Percentiles rank a stretch among this genome's conserved stretches.
Conservation (phyloP, 2,113 vertebrate genomes). For the Melanocharis versteri region DNA sequence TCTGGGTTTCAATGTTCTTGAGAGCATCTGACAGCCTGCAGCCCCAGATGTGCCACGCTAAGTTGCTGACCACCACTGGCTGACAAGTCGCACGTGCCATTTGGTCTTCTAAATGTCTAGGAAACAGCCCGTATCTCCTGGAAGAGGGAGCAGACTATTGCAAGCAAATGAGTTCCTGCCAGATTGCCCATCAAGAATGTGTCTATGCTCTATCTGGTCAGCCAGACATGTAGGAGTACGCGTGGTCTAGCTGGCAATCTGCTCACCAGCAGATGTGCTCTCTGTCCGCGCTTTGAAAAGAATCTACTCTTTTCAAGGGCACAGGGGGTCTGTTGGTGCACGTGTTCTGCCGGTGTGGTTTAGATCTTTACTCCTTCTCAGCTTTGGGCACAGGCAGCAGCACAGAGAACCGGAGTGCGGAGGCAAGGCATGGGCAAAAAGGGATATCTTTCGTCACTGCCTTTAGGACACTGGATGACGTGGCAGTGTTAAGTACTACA, state of each 20-base stretch:
- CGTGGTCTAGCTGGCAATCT: neutral
- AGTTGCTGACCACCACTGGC: neutral
- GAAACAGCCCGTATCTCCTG: neutral
- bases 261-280: neutral
- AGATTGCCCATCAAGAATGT: neutral
- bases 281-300: accelerated
- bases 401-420: neutral
- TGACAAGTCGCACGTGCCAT: neutral
- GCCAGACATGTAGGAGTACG: neutral
- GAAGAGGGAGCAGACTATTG: neutral
- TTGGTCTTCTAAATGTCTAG: neutral
- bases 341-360: neutral
- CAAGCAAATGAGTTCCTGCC: neutral
- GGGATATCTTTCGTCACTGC: neutral
- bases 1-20: neutral
- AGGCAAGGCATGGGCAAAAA: neutral
- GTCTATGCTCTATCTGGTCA: neutral
- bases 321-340: neutral
- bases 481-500: neutral
- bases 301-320: neutral
- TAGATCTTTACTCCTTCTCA: neutral
- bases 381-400: neutral
- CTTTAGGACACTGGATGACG: neutral
- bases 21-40: neutral
- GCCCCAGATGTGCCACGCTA: neutral